Conservation (phyloP, 35 echinoderm and acorn worm genomes). For the Hemicentrotus pulcherrimus region DNA sequence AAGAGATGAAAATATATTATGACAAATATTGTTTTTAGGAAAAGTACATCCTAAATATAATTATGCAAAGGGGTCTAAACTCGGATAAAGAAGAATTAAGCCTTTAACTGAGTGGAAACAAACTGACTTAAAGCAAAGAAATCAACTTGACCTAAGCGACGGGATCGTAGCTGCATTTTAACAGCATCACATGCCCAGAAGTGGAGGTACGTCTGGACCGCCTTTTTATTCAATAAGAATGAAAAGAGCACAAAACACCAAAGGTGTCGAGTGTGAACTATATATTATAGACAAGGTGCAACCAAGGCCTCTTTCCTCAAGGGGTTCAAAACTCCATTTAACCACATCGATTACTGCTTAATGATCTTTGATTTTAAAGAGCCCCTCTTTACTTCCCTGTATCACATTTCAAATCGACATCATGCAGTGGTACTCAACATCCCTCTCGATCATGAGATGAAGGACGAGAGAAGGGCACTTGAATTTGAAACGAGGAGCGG, state of each 20-base stretch:
- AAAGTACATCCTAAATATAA: no score
- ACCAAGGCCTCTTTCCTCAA: not conserved
- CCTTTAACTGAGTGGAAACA: no score
- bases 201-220: not conserved
- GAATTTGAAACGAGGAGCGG: not conserved
- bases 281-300: not conserved
- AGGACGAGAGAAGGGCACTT: not conserved
- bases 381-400: not conserved
- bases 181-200: not conserved
- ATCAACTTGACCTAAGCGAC: no score
- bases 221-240: not conserved
- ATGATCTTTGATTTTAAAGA: slow-evolving; percentile 5
- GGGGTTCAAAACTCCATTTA: not conserved
- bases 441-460: not conserved
- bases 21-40: no score
- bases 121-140: no score
- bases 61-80: no score
- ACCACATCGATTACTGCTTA: not conserved
- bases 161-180: no score
- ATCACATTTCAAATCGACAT: not conserved
- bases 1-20: no score
- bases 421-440: not conserved
- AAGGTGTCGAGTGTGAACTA: not conserved
- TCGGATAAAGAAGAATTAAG: no score
- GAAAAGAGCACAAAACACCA: not conserved